Percentiles rank a stretch among this genome's conserved stretches.
phyloP scores from a whole-genome alignment of 2,797 vertebrate species.

The Carapus acus region DNA sequence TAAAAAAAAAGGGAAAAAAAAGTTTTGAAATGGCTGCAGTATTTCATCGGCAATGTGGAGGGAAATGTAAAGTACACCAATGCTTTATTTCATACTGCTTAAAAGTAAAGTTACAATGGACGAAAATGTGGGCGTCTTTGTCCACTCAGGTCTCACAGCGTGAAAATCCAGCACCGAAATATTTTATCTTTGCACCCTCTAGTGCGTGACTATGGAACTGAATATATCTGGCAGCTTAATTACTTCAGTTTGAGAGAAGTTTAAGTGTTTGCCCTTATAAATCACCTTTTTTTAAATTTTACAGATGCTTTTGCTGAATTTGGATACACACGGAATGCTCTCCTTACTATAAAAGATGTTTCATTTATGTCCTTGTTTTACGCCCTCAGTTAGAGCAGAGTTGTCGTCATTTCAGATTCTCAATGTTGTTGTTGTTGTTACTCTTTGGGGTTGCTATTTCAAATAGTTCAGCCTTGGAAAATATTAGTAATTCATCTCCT shows the following conservation, averaged over 20 bases:
- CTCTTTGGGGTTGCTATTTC: no score
- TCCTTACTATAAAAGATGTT: background rate
- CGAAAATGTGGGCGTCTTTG: background rate
- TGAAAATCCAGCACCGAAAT: constrained; percentile 10
- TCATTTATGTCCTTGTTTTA: no score
- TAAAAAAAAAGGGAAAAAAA: no score
- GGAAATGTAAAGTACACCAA: constrained; percentile 2
- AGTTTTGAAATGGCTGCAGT: no score
- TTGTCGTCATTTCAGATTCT: no score
- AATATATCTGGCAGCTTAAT: constrained; percentile 34
- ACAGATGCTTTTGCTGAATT: no score
- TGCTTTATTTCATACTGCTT: no score
- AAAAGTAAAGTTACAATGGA: background rate
- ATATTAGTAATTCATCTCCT: no score
- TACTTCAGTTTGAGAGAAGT: background rate
- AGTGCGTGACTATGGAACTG: constrained; percentile 66
- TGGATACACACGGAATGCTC: background rate
- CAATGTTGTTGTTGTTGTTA: no score
- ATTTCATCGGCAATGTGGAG: constrained; percentile 14
- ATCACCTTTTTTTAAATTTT: no score
- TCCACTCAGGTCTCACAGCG: constrained; percentile 3
- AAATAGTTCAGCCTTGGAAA: no score
- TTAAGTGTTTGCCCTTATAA: background rate
- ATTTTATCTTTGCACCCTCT: constrained; percentile 70
- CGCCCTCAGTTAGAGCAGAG: no score